Evolutionary conservation across 2,888 invertebrate genomes (phyloP).

Genomic region (Nomada hirtipes): DNA sequence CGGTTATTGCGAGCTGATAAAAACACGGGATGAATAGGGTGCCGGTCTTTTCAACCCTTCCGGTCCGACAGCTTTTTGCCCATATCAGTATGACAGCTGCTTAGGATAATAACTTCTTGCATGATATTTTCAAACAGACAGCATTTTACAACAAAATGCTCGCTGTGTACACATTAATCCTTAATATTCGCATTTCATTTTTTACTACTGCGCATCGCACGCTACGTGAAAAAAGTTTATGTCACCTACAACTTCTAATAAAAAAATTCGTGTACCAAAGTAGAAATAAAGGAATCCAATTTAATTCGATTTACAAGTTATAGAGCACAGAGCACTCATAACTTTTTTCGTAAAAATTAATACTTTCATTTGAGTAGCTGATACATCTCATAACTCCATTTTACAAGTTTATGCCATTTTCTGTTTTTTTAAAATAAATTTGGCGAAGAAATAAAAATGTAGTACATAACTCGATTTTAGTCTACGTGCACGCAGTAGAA

Average conservation of each 20-base stretch:
- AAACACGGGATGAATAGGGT: constrained; percentile 19
- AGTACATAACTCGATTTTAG: too few species aligned
- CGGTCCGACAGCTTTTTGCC: neutral
- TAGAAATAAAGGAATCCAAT: neutral
- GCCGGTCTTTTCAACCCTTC: constrained; percentile 21
- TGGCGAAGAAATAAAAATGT: too few species aligned
- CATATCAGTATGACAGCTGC: neutral
- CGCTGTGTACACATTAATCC: neutral
- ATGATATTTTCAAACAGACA: neutral
- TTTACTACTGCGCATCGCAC: neutral
- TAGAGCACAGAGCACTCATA: too few species aligned
- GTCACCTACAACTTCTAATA: neutral
- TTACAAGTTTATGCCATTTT: too few species aligned
- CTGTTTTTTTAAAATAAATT: too few species aligned
- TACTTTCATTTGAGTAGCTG: too few species aligned
- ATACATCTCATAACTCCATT: too few species aligned
- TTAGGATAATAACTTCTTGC: neutral
- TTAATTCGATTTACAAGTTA: too few species aligned
- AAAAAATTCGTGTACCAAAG: neutral
- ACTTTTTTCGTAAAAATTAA: too few species aligned
- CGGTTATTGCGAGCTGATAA: constrained; percentile 41
- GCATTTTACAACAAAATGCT: neutral
- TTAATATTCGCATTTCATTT: neutral
- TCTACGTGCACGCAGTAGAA: too few species aligned
- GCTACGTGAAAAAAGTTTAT: too few species aligned